Percentiles rank a stretch among this genome's conserved stretches.
Evolutionary conservation across 2,888 invertebrate genomes (phyloP).

Genomic region (Odontothrips loti): DNA sequence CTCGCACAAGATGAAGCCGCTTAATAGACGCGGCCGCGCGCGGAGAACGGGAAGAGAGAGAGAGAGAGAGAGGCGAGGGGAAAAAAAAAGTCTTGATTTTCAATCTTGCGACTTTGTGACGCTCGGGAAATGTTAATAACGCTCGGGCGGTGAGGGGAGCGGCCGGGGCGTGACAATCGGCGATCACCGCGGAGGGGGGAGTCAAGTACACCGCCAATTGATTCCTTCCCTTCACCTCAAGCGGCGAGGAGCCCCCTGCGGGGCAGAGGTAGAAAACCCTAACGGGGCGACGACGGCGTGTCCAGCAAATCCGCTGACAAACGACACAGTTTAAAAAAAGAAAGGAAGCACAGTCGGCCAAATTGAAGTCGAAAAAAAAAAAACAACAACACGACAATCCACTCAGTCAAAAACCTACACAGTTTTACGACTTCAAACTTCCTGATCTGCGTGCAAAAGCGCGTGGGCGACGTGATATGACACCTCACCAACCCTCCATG

Average conservation of each 20-base stretch:
- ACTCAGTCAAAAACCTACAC: no score
- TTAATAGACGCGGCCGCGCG: background rate
- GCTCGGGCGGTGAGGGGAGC: background rate
- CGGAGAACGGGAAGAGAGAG: background rate
- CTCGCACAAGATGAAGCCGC: constrained; percentile 1
- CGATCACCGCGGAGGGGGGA: background rate
- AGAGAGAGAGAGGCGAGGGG: background rate
- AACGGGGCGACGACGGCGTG: no score
- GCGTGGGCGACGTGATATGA: no score
- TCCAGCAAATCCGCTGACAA: no score
- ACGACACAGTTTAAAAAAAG: background rate
- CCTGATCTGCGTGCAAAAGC: no score
- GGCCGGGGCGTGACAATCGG: background rate
- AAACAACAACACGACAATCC: no score
- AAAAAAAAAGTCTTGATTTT: constrained; percentile 10
- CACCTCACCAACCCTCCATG: no score
- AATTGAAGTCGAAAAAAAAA: background rate
- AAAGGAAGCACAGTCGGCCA: background rate
- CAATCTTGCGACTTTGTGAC: background rate
- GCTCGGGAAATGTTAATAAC: background rate
- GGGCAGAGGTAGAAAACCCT: no score
- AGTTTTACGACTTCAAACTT: no score
- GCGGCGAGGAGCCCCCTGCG: no score
- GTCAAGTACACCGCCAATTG: background rate
- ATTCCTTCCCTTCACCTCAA: no score